Evolutionary conservation across 2,113 vertebrate genomes (phyloP).

Genomic region (Helogale parvula): DNA sequence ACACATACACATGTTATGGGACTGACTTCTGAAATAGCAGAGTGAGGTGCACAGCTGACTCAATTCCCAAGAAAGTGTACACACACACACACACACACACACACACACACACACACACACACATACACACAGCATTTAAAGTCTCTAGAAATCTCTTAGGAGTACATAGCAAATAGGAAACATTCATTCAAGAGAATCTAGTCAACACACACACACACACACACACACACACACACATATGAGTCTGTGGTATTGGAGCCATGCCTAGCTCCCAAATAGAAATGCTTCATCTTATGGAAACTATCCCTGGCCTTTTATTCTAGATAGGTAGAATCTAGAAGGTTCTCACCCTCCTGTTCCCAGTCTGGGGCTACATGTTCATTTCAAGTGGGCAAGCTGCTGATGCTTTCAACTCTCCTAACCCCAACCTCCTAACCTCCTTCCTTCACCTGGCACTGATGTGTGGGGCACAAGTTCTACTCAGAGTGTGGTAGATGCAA

Average conservation of each 20-base stretch:
- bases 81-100: too few relatives aligned
- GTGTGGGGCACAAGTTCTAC: background rate
- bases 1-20: background rate
- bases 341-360: background rate
- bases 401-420: background rate
- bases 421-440: background rate
- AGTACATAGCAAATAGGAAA: background rate
- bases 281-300: background rate
- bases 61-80: background rate
- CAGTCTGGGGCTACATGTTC: background rate
- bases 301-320: background rate
- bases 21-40: background rate
- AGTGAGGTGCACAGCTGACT: background rate
- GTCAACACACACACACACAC: too few relatives aligned
- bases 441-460: accelerated
- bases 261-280: background rate
- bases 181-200: background rate
- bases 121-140: background rate
- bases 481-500: background rate
- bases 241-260: background rate
- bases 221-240: too few relatives aligned
- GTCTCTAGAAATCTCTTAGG: background rate
- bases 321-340: background rate
- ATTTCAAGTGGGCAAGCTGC: background rate
- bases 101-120: background rate